Evolutionary conservation across 2,113 vertebrate species (phyloP).

Genomic region (Eolophus roseicapilla): DNA sequence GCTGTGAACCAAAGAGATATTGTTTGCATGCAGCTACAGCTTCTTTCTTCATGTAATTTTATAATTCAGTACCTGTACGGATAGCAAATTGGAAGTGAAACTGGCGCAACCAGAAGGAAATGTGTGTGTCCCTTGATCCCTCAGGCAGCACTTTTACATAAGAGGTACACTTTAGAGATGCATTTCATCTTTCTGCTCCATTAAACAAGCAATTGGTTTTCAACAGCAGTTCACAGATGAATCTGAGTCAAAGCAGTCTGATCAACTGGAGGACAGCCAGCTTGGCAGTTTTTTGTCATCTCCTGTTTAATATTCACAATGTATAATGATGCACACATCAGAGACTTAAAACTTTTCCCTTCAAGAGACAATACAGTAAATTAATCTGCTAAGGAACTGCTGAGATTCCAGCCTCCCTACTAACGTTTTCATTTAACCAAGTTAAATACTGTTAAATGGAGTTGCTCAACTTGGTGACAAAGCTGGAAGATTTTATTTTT

Average conservation of each 20-base stretch:
- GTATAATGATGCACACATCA: neutral
- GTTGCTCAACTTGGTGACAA: neutral
- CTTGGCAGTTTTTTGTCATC: constrained; percentile 9
- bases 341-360: neutral
- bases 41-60: neutral
- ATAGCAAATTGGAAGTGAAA: constrained; percentile 8
- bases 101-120: neutral
- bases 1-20: neutral
- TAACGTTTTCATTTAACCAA: neutral
- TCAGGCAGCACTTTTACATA: neutral
- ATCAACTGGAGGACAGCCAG: constrained; percentile 56
- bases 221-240: neutral
- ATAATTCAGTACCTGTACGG: neutral
- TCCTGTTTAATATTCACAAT: neutral
- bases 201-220: constrained; percentile 64
- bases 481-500: neutral
- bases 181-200: constrained; percentile 50
- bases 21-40: neutral
- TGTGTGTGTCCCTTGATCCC: neutral
- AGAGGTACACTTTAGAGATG: constrained; percentile 1
- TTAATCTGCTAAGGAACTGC: neutral
- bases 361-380: neutral
- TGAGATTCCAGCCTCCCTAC: neutral
- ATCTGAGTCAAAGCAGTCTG: neutral
- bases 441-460: neutral